Conservation (phyloP, 2,888 invertebrate species). For the Enchytraeus crypticus region DNA sequence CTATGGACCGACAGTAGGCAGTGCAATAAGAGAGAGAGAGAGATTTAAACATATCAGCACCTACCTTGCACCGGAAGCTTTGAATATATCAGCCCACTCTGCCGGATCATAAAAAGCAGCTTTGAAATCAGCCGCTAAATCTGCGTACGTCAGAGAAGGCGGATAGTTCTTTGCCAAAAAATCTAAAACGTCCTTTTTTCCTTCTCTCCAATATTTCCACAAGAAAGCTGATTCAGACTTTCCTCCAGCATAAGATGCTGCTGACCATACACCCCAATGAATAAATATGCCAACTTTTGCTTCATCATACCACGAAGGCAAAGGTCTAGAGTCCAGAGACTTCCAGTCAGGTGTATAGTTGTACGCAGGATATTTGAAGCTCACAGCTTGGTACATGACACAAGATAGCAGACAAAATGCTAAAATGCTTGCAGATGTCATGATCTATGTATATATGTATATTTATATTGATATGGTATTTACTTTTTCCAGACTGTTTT, state of each 20-base stretch:
- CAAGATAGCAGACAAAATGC: no score
- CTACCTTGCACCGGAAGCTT: slow-evolving; percentile 70
- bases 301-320: slow-evolving; percentile 80
- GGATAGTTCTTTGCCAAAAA: slow-evolving; percentile 77
- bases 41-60: no score
- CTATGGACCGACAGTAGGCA: no score
- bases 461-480: not conserved
- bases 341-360: slow-evolving; percentile 65
- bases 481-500: no score
- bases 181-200: slow-evolving; percentile 32
- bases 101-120: slow-evolving; percentile 76
- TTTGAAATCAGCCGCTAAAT: slow-evolving; percentile 76
- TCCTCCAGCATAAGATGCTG: slow-evolving; percentile 64
- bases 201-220: slow-evolving; percentile 36
- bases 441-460: not conserved
- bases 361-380: no score
- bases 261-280: slow-evolving; percentile 87
- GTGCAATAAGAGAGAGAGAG: no score
- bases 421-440: no score
- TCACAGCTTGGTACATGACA: no score
- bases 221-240: slow-evolving; percentile 52
- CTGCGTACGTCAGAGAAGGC: slow-evolving; percentile 78
- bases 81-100: slow-evolving; percentile 74
- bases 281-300: slow-evolving; percentile 85
- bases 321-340: slow-evolving; percentile 72